Evolutionary conservation across 2,888 invertebrate species (phyloP).

Genomic region (Auanema freiburgensis): DNA sequence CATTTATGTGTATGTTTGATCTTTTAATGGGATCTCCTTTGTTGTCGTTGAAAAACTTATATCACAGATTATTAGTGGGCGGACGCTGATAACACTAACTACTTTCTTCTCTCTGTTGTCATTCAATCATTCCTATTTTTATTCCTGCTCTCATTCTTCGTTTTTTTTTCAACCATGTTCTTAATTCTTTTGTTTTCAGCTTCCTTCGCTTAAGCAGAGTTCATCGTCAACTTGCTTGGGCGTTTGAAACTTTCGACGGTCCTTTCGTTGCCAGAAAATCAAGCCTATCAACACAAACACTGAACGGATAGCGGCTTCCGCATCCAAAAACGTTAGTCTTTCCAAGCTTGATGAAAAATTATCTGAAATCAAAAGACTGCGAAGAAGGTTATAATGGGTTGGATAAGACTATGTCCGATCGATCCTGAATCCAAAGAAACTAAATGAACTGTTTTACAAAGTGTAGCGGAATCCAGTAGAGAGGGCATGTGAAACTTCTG

Average conservation of each 20-base stretch:
- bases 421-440: too few relatives aligned
- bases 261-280: constrained; percentile 42
- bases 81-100: too few relatives aligned
- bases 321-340: constrained; percentile 6
- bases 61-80: too few relatives aligned
- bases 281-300: constrained; percentile 20
- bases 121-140: neutral
- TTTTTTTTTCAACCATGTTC: neutral
- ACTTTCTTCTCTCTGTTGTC: too few relatives aligned
- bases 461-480: too few relatives aligned
- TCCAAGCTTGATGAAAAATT: neutral
- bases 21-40: too few relatives aligned
- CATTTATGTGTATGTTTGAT: too few relatives aligned
- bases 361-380: neutral
- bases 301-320: constrained; percentile 41
- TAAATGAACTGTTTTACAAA: too few relatives aligned
- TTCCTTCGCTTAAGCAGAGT: constrained; percentile 1
- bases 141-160: neutral
- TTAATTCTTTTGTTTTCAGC: neutral
- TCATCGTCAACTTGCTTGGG: constrained; percentile 1
- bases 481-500: too few relatives aligned
- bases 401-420: too few relatives aligned
- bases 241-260: constrained; percentile 2
- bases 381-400: neutral
- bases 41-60: too few relatives aligned